Evolutionary conservation across 1,140 invertebrate species (phyloP).

Genomic region (Platorchestia sp.): DNA sequence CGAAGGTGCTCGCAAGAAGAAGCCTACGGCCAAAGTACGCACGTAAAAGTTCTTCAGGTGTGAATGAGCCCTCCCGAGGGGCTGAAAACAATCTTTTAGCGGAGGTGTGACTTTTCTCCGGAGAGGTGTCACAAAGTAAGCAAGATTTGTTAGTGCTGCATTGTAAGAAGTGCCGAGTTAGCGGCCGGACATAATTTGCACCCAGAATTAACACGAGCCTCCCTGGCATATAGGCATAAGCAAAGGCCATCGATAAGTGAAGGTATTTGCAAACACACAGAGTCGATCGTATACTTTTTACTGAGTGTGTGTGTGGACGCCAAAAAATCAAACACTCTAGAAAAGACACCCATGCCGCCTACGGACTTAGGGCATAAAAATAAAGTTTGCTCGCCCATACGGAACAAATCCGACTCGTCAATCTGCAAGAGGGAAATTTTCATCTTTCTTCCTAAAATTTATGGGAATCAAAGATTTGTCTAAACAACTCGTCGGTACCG

Average conservation of each 20-base stretch:
- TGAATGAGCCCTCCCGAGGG: background rate
- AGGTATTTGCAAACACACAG: background rate
- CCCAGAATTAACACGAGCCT: conserved; percentile 24
- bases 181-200: conserved; percentile 19
- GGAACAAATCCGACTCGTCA: background rate
- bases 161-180: conserved; percentile 18
- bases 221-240: conserved; percentile 2
- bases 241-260: conserved; percentile 11
- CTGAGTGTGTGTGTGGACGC: background rate
- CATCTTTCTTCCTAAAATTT: background rate
- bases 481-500: background rate
- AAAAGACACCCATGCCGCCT: background rate
- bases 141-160: conserved; percentile 30
- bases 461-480: background rate
- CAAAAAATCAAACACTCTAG: background rate
- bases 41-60: background rate
- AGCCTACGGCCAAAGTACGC: background rate
- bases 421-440: background rate
- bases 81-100: background rate
- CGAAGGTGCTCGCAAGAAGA: background rate
- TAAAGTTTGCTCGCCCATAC: background rate
- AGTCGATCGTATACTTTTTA: background rate
- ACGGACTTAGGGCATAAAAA: background rate
- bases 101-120: conserved; percentile 29
- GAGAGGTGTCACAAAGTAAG: background rate